A percentile compares a stretch with the other conserved stretches of the same genome.
These are phyloP conservation scores for Xiphydria camelus DNA, from an alignment of 2,888 invertebrate genomes.

Conservation along the genomic window DNA sequence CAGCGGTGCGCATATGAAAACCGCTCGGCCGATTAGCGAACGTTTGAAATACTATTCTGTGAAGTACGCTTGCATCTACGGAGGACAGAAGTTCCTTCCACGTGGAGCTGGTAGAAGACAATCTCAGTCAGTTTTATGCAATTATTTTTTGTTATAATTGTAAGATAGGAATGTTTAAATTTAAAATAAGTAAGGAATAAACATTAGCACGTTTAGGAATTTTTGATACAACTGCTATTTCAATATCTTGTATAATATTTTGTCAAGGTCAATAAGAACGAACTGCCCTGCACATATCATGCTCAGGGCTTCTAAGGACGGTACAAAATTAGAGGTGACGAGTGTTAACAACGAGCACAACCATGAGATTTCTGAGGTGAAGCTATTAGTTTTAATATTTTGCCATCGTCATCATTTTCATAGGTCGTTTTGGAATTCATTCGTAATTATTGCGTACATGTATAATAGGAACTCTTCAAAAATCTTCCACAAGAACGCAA, in stretches of 20 bases:
- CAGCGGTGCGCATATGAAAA: slow-evolving; percentile 57
- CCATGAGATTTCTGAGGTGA: slow-evolving; percentile 56
- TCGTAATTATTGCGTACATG: slow-evolving; percentile 3
- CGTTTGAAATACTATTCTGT: slow-evolving; percentile 56
- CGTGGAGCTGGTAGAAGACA: slow-evolving; percentile 53
- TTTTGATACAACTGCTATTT: background rate
- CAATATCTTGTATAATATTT: no score
- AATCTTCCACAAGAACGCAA: slow-evolving; percentile 54
- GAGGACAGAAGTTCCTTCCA: slow-evolving; percentile 56
- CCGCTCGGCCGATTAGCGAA: slow-evolving; percentile 54
- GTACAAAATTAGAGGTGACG: slow-evolving; percentile 57
- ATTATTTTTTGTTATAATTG: slow-evolving; percentile 1
- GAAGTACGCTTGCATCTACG: slow-evolving; percentile 58
- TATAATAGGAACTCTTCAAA: slow-evolving; percentile 47
- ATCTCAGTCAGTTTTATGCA: slow-evolving; percentile 45
- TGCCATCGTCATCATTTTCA: no score
- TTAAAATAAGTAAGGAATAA: no score
- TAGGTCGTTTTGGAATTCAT: background rate
- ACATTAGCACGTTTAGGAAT: background rate
- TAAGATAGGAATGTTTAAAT: background rate
- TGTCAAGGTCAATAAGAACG: slow-evolving; percentile 51
- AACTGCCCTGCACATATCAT: slow-evolving; percentile 58
- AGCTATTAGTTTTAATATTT: background rate
- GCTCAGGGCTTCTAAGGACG: slow-evolving; percentile 57
- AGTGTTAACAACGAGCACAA: slow-evolving; percentile 58